Evolutionary conservation across 2,113 vertebrate genomes (phyloP), one percentile per base, ranked within the genome.

Genomic region (Tinamus guttatus): DNA sequence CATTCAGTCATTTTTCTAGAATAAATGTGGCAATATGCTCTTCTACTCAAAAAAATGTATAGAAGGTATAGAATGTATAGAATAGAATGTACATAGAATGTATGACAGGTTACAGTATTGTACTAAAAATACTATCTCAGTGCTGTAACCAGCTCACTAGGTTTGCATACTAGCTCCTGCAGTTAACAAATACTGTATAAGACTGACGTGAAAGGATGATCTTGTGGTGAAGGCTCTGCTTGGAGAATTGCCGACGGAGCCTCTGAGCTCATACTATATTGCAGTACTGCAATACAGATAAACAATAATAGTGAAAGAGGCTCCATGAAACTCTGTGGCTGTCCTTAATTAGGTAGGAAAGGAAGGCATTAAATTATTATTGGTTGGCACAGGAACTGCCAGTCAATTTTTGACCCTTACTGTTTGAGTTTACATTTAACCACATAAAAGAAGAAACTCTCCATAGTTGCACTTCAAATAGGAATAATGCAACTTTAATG

Each of bases 401-500:
- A 34, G 30, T 67, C 43, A 28, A 8, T 79, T 85, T 78, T 89
- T 90, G 65, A 62, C 36, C 25, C 52, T 65, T 40, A 2, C 30
- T 38, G 24, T 76, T 68, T 20, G 34, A 43, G 21, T 3, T 90
- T 80, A 43, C 13, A 20, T 77, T 87, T 38, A 67, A 85, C 43
- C 49, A 54, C 74, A 75, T 79, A 76, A 62, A 86, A 91, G 74
- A 68, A 85, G 90, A 73, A 94, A 86, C 65, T 41, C 49, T 27
- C 74, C 69, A 7, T 64, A 63, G 88, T 93, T 97, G 87, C 58
- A 54, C 90, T 96, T 84, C 77, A 90, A 90, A 87, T 58, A 89
- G 77, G 81, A 96, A 54, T 83, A 73, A 92, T 92, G 81, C 58
- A 96, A 95, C 11, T 90, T 96, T 95, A 93, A 95, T 94, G 86